Percentiles rank a stretch among this genome's conserved stretches.
These are phyloP conservation scores for Acridotheres tristis DNA, from an alignment of 2,797 vertebrate genomes.

Conservation along the genomic window DNA sequence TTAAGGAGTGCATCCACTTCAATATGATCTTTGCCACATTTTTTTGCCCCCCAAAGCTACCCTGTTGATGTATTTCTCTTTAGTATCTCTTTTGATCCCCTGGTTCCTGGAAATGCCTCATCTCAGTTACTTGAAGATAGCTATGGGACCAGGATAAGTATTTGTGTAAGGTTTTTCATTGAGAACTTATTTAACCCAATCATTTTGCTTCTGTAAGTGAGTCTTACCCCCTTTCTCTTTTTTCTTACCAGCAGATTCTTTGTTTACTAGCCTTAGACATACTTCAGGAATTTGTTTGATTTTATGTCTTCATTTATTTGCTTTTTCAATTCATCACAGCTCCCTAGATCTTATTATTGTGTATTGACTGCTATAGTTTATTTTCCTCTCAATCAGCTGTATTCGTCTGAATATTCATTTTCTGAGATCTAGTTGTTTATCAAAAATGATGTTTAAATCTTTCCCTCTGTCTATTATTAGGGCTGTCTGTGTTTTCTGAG, in stretches of 20 bases:
- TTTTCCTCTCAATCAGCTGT: background rate
- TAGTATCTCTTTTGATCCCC: background rate
- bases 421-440: background rate
- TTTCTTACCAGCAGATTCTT: background rate
- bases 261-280: background rate
- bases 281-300: background rate
- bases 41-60: background rate
- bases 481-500: background rate
- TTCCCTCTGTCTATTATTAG: background rate
- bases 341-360: background rate
- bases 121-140: background rate
- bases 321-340: background rate
- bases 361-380: background rate
- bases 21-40: background rate
- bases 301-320: constrained; percentile 24
- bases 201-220: background rate
- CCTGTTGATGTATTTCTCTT: background rate
- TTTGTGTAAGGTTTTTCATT: background rate
- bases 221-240: background rate
- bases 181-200: background rate
- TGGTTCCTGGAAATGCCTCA: background rate
- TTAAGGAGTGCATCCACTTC: background rate
- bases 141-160: background rate
- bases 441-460: background rate
- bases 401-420: background rate